These are phyloP conservation scores for Dolichopus griseipennis DNA, from an alignment of 2,888 invertebrate genomes.

Conservation along the genomic window DNA sequence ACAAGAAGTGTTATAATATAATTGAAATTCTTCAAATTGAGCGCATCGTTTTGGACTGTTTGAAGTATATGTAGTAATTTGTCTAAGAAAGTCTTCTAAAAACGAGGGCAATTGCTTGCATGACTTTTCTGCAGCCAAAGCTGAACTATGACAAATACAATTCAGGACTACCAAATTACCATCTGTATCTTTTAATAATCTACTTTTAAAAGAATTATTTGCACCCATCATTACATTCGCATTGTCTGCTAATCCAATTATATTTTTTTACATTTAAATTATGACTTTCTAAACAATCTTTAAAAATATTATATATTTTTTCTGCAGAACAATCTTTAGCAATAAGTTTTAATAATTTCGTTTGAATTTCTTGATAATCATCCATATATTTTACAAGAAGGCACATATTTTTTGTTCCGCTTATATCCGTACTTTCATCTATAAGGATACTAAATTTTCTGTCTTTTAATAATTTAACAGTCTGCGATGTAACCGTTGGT, in stretches of 20 bases:
- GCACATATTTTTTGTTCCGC: slow-evolving; percentile 7
- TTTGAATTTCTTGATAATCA: slow-evolving; percentile 8
- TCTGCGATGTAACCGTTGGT: slow-evolving; percentile 6
- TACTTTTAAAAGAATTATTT: slow-evolving; percentile 4
- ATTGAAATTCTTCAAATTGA: slow-evolving; percentile 8
- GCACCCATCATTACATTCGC: slow-evolving; percentile 13
- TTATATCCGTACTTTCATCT: slow-evolving; percentile 8
- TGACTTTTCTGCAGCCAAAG: slow-evolving; percentile 1
- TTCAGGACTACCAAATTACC: slow-evolving; percentile 7
- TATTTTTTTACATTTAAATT: slow-evolving; percentile 10
- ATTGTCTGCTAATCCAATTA: slow-evolving; percentile 10
- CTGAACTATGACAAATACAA: background rate
- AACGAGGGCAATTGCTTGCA: slow-evolving; percentile 3
- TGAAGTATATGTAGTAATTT: background rate
- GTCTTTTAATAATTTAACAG: background rate
- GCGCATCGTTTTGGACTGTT: slow-evolving; percentile 11
- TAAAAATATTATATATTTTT: slow-evolving; percentile 12
- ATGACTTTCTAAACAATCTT: slow-evolving; percentile 9
- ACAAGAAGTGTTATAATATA: slow-evolving; percentile 6
- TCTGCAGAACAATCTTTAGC: slow-evolving; percentile 11
- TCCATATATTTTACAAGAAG: slow-evolving; percentile 5
- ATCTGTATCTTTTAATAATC: slow-evolving; percentile 7
- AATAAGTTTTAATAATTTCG: slow-evolving; percentile 9
- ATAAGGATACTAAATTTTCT: slow-evolving; percentile 8
- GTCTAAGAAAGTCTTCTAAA: slow-evolving; percentile 12